Conservation (phyloP, 2,888 invertebrate species). For the Campoletis raptor region DNA sequence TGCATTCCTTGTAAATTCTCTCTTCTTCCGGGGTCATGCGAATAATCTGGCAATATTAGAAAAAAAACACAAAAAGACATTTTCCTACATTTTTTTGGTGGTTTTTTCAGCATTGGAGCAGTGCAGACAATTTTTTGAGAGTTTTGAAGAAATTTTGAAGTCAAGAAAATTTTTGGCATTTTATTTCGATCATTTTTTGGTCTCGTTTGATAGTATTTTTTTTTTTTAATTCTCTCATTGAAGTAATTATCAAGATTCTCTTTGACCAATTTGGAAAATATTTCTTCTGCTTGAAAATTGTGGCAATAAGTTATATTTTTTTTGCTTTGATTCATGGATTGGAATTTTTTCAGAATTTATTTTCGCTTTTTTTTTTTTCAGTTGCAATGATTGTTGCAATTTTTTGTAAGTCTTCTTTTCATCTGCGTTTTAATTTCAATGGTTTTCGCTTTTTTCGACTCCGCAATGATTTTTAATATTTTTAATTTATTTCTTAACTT, state of each 20-base stretch:
- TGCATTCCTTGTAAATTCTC: constrained; percentile 34
- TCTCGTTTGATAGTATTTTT: too few relatives aligned
- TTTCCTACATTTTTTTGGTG: not conserved
- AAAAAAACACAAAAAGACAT: not conserved
- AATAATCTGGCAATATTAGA: not conserved
- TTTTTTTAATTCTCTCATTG: too few relatives aligned
- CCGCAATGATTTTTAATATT: not conserved
- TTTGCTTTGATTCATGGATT: not conserved
- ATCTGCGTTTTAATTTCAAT: not conserved
- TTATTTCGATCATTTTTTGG: too few relatives aligned
- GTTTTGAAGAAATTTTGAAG: not conserved
- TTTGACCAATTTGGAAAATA: too few relatives aligned
- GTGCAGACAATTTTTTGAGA: not conserved
- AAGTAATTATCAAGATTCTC: too few relatives aligned
- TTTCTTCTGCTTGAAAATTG: not conserved
- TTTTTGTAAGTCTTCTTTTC: not conserved
- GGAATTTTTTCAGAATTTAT: not conserved
- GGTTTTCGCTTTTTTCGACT: not conserved
- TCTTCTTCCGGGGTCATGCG: constrained; percentile 41
- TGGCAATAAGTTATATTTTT: not conserved
- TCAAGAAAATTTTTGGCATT: not conserved
- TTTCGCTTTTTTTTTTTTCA: not conserved
- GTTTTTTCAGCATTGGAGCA: not conserved
- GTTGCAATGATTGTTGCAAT: not conserved
- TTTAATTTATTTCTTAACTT: not conserved